Conservation (phyloP, 2,113 vertebrate species). For the Camelus bactrianus region DNA sequence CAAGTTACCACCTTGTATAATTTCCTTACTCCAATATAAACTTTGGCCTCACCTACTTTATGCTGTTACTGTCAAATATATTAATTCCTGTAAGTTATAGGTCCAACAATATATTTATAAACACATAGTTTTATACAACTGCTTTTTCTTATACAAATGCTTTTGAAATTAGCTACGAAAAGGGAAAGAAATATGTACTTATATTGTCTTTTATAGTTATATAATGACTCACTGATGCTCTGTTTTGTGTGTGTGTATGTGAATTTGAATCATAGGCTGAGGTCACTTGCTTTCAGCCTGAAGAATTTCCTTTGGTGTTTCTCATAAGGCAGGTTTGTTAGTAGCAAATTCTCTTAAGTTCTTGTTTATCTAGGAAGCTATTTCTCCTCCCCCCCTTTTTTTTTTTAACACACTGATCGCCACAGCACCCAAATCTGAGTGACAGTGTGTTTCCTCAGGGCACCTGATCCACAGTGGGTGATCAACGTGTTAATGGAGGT, state of each 20-base stretch:
- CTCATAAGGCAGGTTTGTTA: background rate
- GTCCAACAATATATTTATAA: background rate
- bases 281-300: background rate
- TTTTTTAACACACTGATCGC: too few species aligned
- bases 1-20: background rate
- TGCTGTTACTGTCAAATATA: background rate
- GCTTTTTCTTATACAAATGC: background rate
- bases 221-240: background rate
- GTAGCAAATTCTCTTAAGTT: background rate
- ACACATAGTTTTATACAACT: background rate
- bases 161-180: background rate
- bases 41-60: background rate
- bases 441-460: too few species aligned
- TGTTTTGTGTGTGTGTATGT: background rate
- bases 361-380: background rate
- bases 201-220: background rate
- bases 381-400: background rate
- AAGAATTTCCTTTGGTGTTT: constrained; percentile 17
- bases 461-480: too few species aligned
- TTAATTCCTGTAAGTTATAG: background rate
- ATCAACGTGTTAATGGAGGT: too few species aligned
- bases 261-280: background rate
- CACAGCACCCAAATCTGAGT: too few species aligned
- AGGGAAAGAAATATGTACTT: background rate
- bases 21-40: background rate